These are phyloP conservation scores for Mesorhabditis belari DNA, from an alignment of 2,888 invertebrate species.

Conservation along the genomic window DNA sequence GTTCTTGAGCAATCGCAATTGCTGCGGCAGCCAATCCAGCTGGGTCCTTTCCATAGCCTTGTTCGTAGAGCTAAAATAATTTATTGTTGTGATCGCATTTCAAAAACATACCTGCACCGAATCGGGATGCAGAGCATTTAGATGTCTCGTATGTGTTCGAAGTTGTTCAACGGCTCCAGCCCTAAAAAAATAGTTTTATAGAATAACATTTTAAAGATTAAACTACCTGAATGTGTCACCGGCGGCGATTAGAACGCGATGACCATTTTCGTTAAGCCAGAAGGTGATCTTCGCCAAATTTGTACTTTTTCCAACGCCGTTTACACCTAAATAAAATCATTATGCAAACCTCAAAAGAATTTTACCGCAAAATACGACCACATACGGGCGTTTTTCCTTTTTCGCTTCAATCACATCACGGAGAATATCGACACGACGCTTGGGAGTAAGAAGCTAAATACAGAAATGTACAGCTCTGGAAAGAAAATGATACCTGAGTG, in stretches of 20 bases:
- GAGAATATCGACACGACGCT: constrained; percentile 86
- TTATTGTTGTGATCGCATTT: neutral
- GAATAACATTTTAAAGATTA: neutral
- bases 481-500: constrained; percentile 62
- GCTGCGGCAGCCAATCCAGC: constrained; percentile 97
- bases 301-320: constrained; percentile 97
- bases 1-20: constrained; percentile 65
- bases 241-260: constrained; percentile 90
- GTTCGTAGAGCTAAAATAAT: constrained; percentile 83
- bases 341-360: neutral
- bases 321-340: constrained; percentile 67
- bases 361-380: constrained; percentile 79
- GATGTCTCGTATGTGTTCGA: constrained; percentile 82
- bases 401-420: constrained; percentile 88
- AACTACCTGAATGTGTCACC: constrained; percentile 81
- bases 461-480: neutral
- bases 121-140: constrained; percentile 83
- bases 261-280: constrained; percentile 95
- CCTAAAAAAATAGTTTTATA: constrained; percentile 11
- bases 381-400: constrained; percentile 75
- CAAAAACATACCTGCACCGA: constrained; percentile 17
- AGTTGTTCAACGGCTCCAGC: constrained; percentile 98
- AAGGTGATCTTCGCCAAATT: constrained; percentile 98
- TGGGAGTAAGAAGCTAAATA: constrained; percentile 77
- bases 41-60: constrained; percentile 97